These are phyloP conservation scores for Cnemophilus loriae DNA, from an alignment of 2,113 vertebrate genomes.

Conservation along the genomic window DNA sequence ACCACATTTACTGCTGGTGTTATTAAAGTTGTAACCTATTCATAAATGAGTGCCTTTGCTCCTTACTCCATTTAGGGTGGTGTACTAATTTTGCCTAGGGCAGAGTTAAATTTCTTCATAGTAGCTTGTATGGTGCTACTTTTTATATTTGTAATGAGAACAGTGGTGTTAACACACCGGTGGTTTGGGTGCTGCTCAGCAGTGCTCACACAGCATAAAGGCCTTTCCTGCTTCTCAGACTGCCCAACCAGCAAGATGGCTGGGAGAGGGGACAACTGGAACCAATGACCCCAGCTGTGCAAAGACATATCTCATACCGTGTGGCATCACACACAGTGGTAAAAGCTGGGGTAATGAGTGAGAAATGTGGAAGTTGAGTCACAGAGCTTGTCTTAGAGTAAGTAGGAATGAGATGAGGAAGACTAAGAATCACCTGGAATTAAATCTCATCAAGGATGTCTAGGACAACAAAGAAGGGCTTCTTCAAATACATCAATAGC, in stretches of 20 bases:
- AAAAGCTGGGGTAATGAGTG: background rate
- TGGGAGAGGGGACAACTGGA: background rate
- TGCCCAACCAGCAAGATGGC: background rate
- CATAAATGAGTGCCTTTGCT: background rate
- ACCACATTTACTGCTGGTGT: background rate
- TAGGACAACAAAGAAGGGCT: background rate
- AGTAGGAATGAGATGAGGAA: background rate
- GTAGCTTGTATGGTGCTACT: background rate
- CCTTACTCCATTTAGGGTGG: background rate
- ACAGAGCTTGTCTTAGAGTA: rapidly evolving
- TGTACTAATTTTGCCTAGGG: background rate
- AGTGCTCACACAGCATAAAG: background rate
- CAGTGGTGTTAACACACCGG: background rate
- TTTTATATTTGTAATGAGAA: background rate
- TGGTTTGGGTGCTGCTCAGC: background rate
- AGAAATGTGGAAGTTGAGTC: background rate
- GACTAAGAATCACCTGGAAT: background rate
- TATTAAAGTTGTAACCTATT: background rate
- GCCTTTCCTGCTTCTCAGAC: background rate
- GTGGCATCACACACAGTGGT: no score
- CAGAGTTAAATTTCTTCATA: background rate
- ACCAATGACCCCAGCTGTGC: background rate
- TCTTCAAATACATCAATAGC: background rate
- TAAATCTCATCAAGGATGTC: background rate
- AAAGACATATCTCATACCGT: no score